Conservation (phyloP, 2,888 invertebrate genomes). For the Torymus tubicola region DNA sequence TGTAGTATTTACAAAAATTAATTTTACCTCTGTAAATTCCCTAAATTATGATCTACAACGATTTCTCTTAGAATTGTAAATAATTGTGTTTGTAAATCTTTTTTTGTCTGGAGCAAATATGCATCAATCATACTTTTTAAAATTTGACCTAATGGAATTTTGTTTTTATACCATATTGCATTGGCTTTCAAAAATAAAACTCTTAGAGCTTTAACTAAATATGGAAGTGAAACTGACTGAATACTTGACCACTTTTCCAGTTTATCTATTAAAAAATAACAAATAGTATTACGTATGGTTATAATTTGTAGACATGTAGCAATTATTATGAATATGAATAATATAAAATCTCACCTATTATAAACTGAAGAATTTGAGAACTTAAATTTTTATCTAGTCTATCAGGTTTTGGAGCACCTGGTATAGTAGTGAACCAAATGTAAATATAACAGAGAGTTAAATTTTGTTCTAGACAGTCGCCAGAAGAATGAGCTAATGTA, state of each 20-base stretch:
- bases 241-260: slow-evolving; percentile 64
- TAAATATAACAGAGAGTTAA: slow-evolving; percentile 77
- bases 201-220: slow-evolving; percentile 66
- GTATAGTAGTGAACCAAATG: slow-evolving; percentile 75
- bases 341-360: slow-evolving; percentile 75
- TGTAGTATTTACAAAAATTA: slow-evolving; percentile 1
- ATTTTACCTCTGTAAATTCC: slow-evolving; percentile 70
- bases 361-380: slow-evolving; percentile 76
- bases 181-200: slow-evolving; percentile 68
- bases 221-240: slow-evolving; percentile 61
- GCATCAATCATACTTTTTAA: slow-evolving; percentile 64
- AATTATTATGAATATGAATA: slow-evolving; percentile 21
- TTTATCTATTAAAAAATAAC: slow-evolving; percentile 62
- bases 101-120: slow-evolving; percentile 63
- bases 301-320: not conserved
- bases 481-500: slow-evolving; percentile 73
- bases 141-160: slow-evolving; percentile 64
- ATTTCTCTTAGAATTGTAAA: slow-evolving; percentile 77
- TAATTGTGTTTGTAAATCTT: slow-evolving; percentile 72
- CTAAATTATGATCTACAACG: slow-evolving; percentile 74
- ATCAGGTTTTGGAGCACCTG: slow-evolving; percentile 77
- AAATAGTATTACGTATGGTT: not conserved
- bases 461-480: slow-evolving; percentile 79
- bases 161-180: slow-evolving; percentile 68
- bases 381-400: slow-evolving; percentile 72